Evolutionary conservation across 2,888 invertebrate species (phyloP).

Genomic region (Amblyjoppa proteus): DNA sequence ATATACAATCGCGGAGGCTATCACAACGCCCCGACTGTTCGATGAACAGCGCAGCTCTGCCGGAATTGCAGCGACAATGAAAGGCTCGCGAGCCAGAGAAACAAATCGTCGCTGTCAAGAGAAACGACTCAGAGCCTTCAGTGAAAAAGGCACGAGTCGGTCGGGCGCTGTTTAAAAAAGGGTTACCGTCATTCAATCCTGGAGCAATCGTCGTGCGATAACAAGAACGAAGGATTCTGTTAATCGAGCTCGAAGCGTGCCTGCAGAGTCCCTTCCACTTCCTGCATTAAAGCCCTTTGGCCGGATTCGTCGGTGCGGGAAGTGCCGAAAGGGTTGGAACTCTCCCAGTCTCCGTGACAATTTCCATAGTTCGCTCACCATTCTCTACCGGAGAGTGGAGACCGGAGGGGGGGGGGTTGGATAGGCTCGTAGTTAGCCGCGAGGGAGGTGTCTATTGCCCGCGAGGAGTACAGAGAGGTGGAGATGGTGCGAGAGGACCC

Average conservation of each 20-base stretch:
- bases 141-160: not conserved
- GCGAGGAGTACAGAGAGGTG: slow-evolving; percentile 47
- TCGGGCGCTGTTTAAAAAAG: not conserved
- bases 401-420: slow-evolving; percentile 54
- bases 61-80: not conserved
- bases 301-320: slow-evolving; percentile 64
- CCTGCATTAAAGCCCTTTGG: slow-evolving; percentile 10
- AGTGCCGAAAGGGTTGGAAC: slow-evolving; percentile 65
- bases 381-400: slow-evolving; percentile 10
- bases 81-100: not conserved
- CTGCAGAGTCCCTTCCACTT: not conserved
- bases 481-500: slow-evolving; percentile 48
- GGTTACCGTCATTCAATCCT: not conserved
- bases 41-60: not conserved
- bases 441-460: slow-evolving; percentile 68
- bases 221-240: not conserved
- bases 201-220: not conserved
- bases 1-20: not conserved
- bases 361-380: slow-evolving; percentile 60
- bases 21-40: not conserved
- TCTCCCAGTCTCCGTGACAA: slow-evolving; percentile 69
- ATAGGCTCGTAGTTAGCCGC: slow-evolving; percentile 58
- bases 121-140: not conserved
- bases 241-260: not conserved
- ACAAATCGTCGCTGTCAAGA: not conserved